Conservation (phyloP, 2,113 vertebrate genomes). For the Gorsachius goisagi region DNA sequence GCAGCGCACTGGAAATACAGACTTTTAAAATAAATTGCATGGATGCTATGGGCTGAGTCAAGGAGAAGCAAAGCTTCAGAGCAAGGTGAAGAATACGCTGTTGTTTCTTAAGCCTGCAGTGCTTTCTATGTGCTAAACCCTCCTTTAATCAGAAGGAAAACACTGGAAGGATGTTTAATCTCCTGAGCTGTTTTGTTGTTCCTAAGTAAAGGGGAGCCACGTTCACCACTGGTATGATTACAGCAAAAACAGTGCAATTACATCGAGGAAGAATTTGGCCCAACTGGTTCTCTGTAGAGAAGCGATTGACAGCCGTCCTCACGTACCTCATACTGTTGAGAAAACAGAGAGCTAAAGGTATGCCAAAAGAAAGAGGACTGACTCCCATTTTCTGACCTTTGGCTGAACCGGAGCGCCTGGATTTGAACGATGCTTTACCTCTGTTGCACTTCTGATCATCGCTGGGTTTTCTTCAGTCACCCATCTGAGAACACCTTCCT, state of each 20-base stretch:
- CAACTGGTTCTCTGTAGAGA: neutral
- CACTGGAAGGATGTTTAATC: neutral
- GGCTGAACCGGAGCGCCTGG: neutral
- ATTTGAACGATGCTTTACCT: neutral
- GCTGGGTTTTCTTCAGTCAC: neutral
- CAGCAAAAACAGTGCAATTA: neutral
- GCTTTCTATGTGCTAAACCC: neutral
- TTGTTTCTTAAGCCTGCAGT: neutral
- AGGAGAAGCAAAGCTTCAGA: neutral
- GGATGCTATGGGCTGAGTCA: neutral
- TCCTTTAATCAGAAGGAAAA: neutral
- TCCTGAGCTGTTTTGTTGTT: neutral
- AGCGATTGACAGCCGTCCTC: neutral
- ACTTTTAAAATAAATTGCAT: neutral
- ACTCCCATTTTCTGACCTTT: slow-evolving; percentile 8
- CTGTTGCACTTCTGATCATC: neutral
- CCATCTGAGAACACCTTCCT: neutral
- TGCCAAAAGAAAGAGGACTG: neutral
- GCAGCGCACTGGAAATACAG: neutral
- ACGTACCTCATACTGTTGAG: neutral
- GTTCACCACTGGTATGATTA: neutral
- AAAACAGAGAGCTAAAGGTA: neutral
- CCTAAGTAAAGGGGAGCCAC: neutral
- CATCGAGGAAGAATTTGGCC: neutral
- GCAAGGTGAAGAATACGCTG: neutral